Percentiles rank a stretch among this genome's conserved stretches.
Conservation (phyloP, 2,888 invertebrate species). For the Aphidoletes aphidimyza region DNA sequence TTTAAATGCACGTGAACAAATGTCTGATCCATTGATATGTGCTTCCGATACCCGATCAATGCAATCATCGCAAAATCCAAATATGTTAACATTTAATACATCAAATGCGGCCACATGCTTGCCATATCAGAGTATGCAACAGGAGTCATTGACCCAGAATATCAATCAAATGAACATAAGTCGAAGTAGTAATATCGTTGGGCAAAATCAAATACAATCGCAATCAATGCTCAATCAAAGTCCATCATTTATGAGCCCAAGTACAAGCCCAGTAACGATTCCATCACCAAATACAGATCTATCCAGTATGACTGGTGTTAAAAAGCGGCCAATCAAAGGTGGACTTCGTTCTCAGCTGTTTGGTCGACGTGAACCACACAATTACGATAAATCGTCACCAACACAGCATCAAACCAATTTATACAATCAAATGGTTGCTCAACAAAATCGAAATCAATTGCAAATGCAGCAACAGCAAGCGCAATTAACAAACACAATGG, state of each 20-base stretch:
- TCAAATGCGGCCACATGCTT: not conserved
- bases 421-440: constrained; percentile 67
- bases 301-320: constrained; percentile 12
- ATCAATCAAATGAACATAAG: not conserved
- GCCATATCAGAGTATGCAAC: not conserved
- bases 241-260: not conserved
- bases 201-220: not conserved
- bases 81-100: not conserved
- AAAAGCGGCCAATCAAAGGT: constrained; percentile 52
- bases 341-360: constrained; percentile 45
- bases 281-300: not conserved
- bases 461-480: constrained; percentile 58
- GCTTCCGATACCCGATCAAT: not conserved
- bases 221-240: constrained; percentile 34
- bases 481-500: not conserved
- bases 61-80: constrained; percentile 1
- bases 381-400: constrained; percentile 67
- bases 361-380: constrained; percentile 66
- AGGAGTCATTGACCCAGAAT: not conserved
- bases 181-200: not conserved
- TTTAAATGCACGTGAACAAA: not conserved
- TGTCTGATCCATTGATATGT: constrained; percentile 8
- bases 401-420: constrained; percentile 67
- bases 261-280: not conserved
- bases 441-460: constrained; percentile 60